These are phyloP conservation scores for Molossus alvarezi DNA, from an alignment of 2,797 vertebrate species.

Conservation along the genomic window DNA sequence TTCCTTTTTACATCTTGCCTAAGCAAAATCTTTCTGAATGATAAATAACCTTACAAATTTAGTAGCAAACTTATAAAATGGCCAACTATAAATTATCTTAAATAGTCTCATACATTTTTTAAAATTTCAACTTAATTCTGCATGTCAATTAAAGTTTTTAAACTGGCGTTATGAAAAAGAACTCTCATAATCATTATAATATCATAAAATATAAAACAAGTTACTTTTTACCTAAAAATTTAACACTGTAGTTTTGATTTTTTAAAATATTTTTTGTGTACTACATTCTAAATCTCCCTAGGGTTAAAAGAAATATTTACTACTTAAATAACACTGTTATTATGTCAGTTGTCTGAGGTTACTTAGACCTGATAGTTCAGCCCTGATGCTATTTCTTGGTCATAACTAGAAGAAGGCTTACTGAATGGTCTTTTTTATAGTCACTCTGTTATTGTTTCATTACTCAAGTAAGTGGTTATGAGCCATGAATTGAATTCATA, in stretches of 20 bases:
- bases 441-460: neutral
- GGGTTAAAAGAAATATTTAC: neutral
- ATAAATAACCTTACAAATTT: neutral
- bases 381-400: neutral
- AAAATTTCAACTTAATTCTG: neutral
- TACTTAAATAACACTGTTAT: neutral
- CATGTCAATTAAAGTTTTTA: neutral
- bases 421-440: neutral
- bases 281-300: neutral
- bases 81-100: neutral
- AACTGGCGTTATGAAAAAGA: neutral
- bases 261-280: neutral
- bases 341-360: neutral
- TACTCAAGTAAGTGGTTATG: neutral
- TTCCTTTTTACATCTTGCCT: neutral
- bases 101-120: neutral
- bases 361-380: neutral
- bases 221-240: neutral
- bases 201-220: constrained; percentile 19
- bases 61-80: constrained; percentile 4
- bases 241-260: neutral
- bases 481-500: neutral
- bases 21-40: constrained; percentile 38
- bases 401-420: neutral
- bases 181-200: neutral